Evolutionary conservation across 1,140 invertebrate species (phyloP).

Genomic region (Rhizoglyphus robini): DNA sequence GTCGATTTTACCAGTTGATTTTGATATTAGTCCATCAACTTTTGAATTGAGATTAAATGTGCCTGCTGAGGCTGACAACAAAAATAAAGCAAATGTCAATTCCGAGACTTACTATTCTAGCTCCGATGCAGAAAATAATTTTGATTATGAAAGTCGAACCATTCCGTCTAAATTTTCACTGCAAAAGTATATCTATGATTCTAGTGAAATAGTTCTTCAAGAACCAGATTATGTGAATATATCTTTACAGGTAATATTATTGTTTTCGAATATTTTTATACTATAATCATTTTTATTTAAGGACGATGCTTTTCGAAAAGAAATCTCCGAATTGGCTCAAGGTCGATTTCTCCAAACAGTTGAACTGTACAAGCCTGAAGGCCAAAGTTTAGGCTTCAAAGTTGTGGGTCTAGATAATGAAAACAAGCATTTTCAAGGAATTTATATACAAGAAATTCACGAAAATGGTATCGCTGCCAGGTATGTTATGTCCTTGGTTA

Average conservation of each 20-base stretch:
- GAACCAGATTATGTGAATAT: constrained; percentile 21
- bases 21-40: constrained; percentile 57
- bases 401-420: constrained; percentile 56
- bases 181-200: constrained; percentile 14
- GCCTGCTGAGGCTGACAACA: constrained; percentile 21
- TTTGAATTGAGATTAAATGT: constrained; percentile 47
- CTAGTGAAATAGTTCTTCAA: background rate
- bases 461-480: constrained; percentile 52
- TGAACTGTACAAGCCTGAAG: constrained; percentile 54
- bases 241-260: constrained; percentile 11
- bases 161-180: constrained; percentile 13
- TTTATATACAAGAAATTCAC: constrained; percentile 63
- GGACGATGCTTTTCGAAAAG: constrained; percentile 48
- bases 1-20: constrained; percentile 75
- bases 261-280: background rate
- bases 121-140: constrained; percentile 31
- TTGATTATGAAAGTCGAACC: constrained; percentile 15
- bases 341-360: constrained; percentile 45
- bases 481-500: constrained; percentile 37
- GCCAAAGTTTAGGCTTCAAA: constrained; percentile 57
- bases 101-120: constrained; percentile 29
- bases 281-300: constrained; percentile 33
- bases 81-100: background rate
- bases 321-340: constrained; percentile 46
- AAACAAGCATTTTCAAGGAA: constrained; percentile 54